Evolutionary conservation across 2,888 invertebrate genomes (phyloP).

Genomic region (Pteria penguin): DNA sequence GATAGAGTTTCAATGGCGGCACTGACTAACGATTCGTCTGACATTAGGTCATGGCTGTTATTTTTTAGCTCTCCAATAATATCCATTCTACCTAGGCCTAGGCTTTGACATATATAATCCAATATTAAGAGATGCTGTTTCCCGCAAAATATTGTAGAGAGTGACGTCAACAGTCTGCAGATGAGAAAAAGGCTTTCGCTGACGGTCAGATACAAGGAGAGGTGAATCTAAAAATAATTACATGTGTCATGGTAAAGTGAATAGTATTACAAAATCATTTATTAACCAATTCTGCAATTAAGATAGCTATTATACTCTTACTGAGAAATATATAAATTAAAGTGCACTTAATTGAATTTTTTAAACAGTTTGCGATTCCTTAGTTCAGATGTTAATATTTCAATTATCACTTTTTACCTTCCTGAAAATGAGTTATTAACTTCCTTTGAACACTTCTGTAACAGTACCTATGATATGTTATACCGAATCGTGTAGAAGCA

Average conservation of each 20-base stretch:
- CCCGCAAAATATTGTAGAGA: conserved; percentile 37
- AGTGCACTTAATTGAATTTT: too few relatives aligned
- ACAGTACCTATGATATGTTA: background rate
- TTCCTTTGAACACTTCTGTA: too few relatives aligned
- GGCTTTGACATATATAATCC: background rate
- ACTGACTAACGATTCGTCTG: conserved; percentile 12
- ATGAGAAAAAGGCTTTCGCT: conserved; percentile 20
- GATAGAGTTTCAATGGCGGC: conserved; percentile 31
- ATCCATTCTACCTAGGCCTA: too few relatives aligned
- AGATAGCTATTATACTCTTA: background rate
- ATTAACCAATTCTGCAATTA: too few relatives aligned
- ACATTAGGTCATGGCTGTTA: too few relatives aligned
- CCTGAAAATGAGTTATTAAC: too few relatives aligned
- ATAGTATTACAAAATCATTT: too few relatives aligned
- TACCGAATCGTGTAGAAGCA: conserved; percentile 10
- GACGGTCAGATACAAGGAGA: conserved; percentile 41
- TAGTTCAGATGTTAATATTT: too few relatives aligned
- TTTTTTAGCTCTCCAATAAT: too few relatives aligned
- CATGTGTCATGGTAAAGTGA: conserved; percentile 50
- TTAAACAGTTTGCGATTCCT: too few relatives aligned
- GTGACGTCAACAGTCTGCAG: conserved; percentile 40
- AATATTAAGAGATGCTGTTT: conserved; percentile 24
- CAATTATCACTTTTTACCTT: too few relatives aligned
- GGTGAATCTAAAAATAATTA: conserved; percentile 43
- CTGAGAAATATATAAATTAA: background rate